Conservation (phyloP, 1,140 invertebrate species). For the Caenorhabditis inopinata region DNA sequence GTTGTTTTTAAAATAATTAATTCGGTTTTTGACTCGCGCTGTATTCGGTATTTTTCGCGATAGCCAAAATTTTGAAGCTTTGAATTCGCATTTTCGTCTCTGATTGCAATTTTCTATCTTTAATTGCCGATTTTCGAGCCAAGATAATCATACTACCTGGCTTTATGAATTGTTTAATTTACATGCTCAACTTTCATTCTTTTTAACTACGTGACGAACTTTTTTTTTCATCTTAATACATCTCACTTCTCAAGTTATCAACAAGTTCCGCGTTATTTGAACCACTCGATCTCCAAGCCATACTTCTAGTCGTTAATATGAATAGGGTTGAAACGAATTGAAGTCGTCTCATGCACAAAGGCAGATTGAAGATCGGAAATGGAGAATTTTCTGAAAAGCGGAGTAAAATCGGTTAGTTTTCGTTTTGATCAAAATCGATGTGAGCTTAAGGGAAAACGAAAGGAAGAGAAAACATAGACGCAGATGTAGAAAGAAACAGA, state of each 20-base stretch:
- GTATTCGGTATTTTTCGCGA: no score
- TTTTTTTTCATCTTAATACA: background rate
- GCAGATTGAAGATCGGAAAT: background rate
- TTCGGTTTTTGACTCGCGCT: no score
- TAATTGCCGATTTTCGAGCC: no score
- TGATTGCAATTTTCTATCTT: no score
- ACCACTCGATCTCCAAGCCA: slow-evolving; percentile 49
- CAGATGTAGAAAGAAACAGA: background rate
- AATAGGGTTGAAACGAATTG: slow-evolving; percentile 12
- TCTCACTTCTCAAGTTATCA: slow-evolving; percentile 38
- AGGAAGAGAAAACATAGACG: background rate
- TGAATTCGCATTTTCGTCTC: no score
- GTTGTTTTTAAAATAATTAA: no score
- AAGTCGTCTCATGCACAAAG: slow-evolving; percentile 2
- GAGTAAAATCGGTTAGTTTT: background rate
- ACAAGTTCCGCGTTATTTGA: slow-evolving; percentile 37
- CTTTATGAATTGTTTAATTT: no score
- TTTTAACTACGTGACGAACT: background rate
- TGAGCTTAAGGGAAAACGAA: background rate
- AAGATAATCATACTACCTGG: no score
- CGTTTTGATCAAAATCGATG: background rate
- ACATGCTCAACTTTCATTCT: no score
- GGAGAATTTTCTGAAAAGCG: background rate
- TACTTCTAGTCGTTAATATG: slow-evolving; percentile 14
- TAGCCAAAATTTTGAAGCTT: no score